These are phyloP conservation scores for Planococcus citri DNA, from an alignment of 1,140 invertebrate genomes.

Conservation along the genomic window DNA sequence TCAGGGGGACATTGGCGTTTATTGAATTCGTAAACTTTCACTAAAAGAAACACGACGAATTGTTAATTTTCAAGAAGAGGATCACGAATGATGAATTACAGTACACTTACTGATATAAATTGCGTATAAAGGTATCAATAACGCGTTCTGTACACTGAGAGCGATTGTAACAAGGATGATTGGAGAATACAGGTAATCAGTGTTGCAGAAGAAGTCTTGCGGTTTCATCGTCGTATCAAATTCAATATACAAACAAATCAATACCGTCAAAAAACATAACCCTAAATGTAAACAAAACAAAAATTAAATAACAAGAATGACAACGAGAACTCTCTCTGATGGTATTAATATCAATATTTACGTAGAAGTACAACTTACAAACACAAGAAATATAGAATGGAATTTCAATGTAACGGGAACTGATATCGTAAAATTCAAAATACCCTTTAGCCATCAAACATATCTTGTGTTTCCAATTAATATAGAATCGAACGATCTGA, in stretches of 20 bases:
- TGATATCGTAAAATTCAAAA: background rate
- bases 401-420: conserved; percentile 3
- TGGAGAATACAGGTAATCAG: conserved; percentile 16
- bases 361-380: background rate
- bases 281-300: background rate
- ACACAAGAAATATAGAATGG: conserved; percentile 16
- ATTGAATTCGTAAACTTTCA: conserved; percentile 22
- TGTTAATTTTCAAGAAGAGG: background rate
- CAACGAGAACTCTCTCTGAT: no score
- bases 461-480: background rate
- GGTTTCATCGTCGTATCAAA: background rate
- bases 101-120: conserved; percentile 23
- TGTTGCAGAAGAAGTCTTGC: conserved; percentile 5
- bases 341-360: no score
- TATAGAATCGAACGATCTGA: background rate
- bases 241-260: conserved; percentile 19
- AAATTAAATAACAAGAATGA: background rate
- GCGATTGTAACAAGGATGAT: conserved; percentile 10
- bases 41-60: conserved; percentile 16
- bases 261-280: background rate
- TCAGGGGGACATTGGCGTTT: conserved; percentile 7
- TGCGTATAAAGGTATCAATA: conserved; percentile 20
- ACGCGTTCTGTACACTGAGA: conserved; percentile 12
- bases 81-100: background rate
- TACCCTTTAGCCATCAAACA: background rate